Conservation (phyloP, 2,888 invertebrate genomes). For the Ligdia adustata region DNA sequence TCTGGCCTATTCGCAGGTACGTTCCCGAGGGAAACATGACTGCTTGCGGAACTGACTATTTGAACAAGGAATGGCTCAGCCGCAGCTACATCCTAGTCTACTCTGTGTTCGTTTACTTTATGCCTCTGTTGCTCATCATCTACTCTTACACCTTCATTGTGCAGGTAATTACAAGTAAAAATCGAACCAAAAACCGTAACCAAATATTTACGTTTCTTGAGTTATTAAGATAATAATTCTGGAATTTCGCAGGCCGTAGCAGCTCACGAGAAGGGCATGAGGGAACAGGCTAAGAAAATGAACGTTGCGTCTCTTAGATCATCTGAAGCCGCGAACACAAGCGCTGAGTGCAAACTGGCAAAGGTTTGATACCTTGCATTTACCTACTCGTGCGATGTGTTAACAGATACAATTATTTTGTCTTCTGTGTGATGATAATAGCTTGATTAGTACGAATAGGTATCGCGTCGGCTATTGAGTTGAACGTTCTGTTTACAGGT, state of each 20-base stretch:
- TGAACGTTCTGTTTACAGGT: constrained; percentile 84
- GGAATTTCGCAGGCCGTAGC: constrained; percentile 86
- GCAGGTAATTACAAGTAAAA: constrained; percentile 74
- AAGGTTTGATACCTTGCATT: no score
- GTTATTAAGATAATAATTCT: neutral
- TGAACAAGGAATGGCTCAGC: constrained; percentile 89
- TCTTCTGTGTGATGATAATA: no score
- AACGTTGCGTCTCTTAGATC: constrained; percentile 94
- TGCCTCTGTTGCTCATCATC: constrained; percentile 91
- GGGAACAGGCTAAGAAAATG: constrained; percentile 97
- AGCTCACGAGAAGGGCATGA: constrained; percentile 93
- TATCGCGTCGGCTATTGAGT: no score
- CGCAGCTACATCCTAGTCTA: constrained; percentile 92
- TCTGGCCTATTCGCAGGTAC: constrained; percentile 87
- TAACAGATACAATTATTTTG: no score
- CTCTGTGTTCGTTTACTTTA: constrained; percentile 90
- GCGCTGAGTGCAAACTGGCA: constrained; percentile 94
- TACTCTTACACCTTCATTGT: constrained; percentile 96
- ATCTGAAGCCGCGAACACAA: constrained; percentile 89
- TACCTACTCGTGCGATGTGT: no score
- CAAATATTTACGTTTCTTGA: no score
- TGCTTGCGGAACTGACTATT: constrained; percentile 95
- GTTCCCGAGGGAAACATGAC: constrained; percentile 98
- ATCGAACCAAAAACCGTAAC: no score
- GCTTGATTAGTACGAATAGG: no score